Conservation (phyloP, 2,888 invertebrate genomes). For the Pseudoips prasinana region DNA sequence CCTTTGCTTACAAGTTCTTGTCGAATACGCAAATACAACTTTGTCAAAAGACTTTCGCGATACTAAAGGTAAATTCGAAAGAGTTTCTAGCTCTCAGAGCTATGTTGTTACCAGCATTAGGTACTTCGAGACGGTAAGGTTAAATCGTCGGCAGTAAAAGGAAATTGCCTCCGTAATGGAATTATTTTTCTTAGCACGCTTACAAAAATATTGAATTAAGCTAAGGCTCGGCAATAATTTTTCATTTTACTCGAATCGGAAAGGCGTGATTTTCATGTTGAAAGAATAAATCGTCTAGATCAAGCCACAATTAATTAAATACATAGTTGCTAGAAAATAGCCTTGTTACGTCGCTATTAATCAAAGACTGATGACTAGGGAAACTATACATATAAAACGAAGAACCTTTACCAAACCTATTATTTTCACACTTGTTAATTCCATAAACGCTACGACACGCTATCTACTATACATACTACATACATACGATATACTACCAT, state of each 20-base stretch:
- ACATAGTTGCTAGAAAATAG: no score
- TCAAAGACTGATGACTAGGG: no score
- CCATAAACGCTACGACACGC: no score
- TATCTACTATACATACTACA: no score
- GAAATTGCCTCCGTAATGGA: constrained; percentile 57
- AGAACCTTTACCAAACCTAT: no score
- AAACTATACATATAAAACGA: no score
- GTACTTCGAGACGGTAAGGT: constrained; percentile 39
- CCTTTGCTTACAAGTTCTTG: constrained; percentile 18
- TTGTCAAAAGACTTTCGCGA: constrained; percentile 48
- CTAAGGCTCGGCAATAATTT: constrained; percentile 29
- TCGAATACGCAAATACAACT: constrained; percentile 33
- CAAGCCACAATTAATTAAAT: no score
- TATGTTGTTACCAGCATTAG: constrained; percentile 44
- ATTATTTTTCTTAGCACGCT: constrained; percentile 50
- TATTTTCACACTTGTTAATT: no score
- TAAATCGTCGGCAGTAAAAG: constrained; percentile 53
- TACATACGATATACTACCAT: no score
- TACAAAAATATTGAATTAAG: constrained; percentile 39
- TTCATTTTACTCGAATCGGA: constrained; percentile 30
- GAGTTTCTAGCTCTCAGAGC: constrained; percentile 63
- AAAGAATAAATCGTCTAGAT: no score
- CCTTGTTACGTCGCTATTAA: no score
- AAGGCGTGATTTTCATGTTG: constrained; percentile 14
- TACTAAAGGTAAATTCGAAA: constrained; percentile 71